These are phyloP conservation scores for Globia sparganii DNA, from an alignment of 2,888 invertebrate genomes.

Conservation along the genomic window DNA sequence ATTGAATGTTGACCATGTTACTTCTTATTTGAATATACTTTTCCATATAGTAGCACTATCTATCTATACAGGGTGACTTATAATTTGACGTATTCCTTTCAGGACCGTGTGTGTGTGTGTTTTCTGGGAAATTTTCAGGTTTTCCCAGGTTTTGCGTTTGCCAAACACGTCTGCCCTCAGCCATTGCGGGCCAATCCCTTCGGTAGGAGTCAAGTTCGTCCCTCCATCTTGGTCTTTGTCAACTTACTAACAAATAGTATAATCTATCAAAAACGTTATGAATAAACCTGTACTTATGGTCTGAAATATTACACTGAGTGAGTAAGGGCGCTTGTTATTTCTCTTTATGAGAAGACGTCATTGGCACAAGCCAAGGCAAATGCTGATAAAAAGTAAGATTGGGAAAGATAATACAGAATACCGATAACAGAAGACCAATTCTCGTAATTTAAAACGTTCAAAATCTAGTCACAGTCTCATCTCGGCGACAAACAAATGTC, in stretches of 20 bases:
- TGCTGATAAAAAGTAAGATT: neutral
- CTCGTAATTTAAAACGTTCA: too few species aligned
- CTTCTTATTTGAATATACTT: neutral
- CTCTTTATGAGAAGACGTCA: neutral
- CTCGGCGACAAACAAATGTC: too few species aligned
- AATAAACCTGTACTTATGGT: neutral
- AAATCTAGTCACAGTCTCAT: too few species aligned
- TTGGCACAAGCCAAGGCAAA: neutral
- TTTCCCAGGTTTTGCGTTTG: neutral
- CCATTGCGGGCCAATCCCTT: neutral
- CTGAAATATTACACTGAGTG: neutral
- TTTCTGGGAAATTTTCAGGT: neutral
- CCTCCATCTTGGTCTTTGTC: neutral
- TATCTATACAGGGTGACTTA: neutral
- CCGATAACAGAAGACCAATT: too few species aligned
- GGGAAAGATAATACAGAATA: neutral
- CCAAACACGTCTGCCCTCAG: neutral
- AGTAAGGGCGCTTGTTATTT: neutral
- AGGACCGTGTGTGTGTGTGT: neutral
- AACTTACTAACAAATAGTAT: neutral
- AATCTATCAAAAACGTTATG: neutral
- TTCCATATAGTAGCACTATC: neutral
- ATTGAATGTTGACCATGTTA: slow-evolving; percentile 5
- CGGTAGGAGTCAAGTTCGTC: neutral
- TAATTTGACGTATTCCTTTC: neutral